Evolutionary conservation across 2,113 vertebrate genomes (phyloP), one percentile per base, ranked within the genome.

Genomic region (Ictalurus punctatus): DNA sequence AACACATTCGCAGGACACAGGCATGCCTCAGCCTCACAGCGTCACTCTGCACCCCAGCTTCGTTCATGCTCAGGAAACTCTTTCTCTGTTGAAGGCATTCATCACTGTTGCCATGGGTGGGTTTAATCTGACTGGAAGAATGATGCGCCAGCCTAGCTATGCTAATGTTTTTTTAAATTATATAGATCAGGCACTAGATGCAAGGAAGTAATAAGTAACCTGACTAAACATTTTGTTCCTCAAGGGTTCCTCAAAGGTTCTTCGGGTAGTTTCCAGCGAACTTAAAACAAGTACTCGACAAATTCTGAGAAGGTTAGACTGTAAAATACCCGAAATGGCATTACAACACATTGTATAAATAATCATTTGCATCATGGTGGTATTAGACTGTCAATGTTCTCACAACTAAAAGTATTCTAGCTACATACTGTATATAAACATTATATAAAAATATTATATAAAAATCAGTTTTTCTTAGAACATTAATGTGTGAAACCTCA

Each of bases 1-100:
- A 89, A 89, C 86, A 87, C 90, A 83, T 89, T 86, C 78, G 86
- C 71, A 48, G 89, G 59, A 67, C 87, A 48, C 56, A 27, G 67
- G 79, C 87, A 86, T 83, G 83, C 88, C 86, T 86, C 63, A 67
- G 84, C 48, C 30, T 54, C 56, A 27, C 67, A 23, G 73, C 59
- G 81, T 87, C 90, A 86, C 73, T 88, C 86, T 44, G 86, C 90
- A 81, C 23, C 80, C 44, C 25, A 79, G 84, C 87, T 88, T 90
- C 65, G 65, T 67, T 82, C 87, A 52, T 17, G 6, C 74, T 87
- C 86, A 63, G 54, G 27, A 61, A 40, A 61, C 76, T 61, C 90
- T 71, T 27, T 27, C 82, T 67, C 83, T 67, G 44, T 85, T 67
- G 48, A 71, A 83, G 40, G 69, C 83, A 84, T 88, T 88, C 52